These are phyloP conservation scores for Linepithema humile DNA, from an alignment of 1,140 invertebrate species.

Conservation along the genomic window DNA sequence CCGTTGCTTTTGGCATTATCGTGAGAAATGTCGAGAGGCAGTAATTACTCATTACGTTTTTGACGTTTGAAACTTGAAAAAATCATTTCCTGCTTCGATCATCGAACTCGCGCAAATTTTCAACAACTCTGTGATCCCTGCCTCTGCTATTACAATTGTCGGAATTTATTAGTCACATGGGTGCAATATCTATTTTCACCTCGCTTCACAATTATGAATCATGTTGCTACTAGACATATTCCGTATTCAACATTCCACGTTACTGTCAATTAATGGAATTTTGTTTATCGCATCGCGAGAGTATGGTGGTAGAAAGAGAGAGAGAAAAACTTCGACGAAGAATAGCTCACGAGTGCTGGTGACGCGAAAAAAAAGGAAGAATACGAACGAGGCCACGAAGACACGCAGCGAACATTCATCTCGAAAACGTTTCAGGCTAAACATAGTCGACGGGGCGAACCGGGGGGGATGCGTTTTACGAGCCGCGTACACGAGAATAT, in stretches of 20 bases:
- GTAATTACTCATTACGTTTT: neutral
- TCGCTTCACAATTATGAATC: neutral
- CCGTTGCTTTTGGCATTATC: neutral
- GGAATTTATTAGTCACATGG: neutral
- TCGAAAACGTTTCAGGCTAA: slow-evolving; percentile 77
- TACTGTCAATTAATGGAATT: slow-evolving; percentile 25
- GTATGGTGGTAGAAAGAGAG: neutral
- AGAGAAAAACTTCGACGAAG: neutral
- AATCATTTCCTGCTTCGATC: neutral
- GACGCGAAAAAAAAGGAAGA: slow-evolving; percentile 57
- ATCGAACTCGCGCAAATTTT: neutral
- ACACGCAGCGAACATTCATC: slow-evolving; percentile 75
- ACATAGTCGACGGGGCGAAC: slow-evolving; percentile 73
- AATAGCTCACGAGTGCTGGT: slow-evolving; percentile 70
- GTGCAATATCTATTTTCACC: neutral
- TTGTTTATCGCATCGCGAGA: slow-evolving; percentile 2
- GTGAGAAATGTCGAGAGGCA: neutral
- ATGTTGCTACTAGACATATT: neutral
- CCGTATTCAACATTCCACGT: neutral
- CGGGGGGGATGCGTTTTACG: slow-evolving; percentile 64
- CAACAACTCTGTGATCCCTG: neutral
- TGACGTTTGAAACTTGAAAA: neutral
- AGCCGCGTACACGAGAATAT: slow-evolving; percentile 42
- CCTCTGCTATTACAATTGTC: neutral
- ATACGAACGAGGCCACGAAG: slow-evolving; percentile 62